phyloP scores from a whole-genome alignment of 1,140 invertebrate species.

The Phthorimaea operculella region DNA sequence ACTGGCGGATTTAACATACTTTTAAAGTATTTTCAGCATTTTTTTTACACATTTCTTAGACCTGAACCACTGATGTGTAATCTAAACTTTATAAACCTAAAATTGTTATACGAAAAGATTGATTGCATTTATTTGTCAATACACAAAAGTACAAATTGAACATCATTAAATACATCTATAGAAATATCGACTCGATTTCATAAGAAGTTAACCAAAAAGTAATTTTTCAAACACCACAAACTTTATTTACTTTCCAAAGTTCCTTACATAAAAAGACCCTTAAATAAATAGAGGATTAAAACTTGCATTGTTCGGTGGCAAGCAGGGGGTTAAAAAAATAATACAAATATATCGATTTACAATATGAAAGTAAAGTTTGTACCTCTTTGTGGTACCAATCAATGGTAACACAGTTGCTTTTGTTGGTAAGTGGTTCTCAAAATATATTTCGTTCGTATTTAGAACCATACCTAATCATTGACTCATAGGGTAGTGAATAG shows the following conservation, averaged over 20 bases:
- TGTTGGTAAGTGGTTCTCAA: conserved; percentile 33
- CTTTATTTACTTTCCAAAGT: conserved; percentile 13
- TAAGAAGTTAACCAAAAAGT: conserved; percentile 47
- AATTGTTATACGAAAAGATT: too few species aligned
- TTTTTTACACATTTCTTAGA: too few species aligned
- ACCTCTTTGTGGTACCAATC: conserved; percentile 54
- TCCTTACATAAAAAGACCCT: conserved; percentile 6
- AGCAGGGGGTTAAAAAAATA: conserved; percentile 44
- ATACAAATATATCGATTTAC: conserved; percentile 65
- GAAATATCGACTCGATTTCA: conserved; percentile 10
- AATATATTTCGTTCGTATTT: background rate
- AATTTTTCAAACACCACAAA: conserved; percentile 43
- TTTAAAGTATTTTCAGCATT: too few species aligned
- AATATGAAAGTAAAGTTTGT: conserved; percentile 51
- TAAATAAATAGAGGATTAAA: conserved; percentile 37
- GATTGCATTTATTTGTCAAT: too few species aligned
- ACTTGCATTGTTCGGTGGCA: conserved; percentile 25
- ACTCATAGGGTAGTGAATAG: too few species aligned
- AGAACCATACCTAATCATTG: background rate
- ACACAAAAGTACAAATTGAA: conserved; percentile 23
- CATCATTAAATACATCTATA: conserved; percentile 31
- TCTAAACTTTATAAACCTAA: too few species aligned
- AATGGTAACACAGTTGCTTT: conserved; percentile 37
- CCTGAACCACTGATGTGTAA: too few species aligned
- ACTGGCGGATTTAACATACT: too few species aligned